Percentiles rank a stretch among this genome's conserved stretches.
Conservation (phyloP, 1,140 invertebrate species). For the Lineus longissimus region DNA sequence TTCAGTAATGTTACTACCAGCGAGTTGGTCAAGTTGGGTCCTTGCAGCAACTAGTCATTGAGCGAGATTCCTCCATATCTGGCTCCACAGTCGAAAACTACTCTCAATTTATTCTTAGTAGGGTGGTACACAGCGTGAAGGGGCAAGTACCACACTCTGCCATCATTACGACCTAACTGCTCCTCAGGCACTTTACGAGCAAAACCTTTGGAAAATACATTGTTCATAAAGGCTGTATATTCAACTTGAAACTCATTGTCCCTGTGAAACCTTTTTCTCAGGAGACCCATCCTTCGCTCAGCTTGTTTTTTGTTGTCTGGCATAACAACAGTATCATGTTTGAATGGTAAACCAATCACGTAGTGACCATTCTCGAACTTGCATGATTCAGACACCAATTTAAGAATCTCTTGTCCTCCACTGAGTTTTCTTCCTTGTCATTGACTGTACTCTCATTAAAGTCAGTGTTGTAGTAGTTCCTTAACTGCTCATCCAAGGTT, state of each 20-base stretch:
- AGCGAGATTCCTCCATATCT: slow-evolving; percentile 11
- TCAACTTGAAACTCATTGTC: background rate
- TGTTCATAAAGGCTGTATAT: background rate
- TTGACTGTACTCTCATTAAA: background rate
- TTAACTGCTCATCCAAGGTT: background rate
- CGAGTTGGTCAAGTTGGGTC: no score
- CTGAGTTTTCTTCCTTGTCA: background rate
- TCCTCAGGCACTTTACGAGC: slow-evolving; percentile 9
- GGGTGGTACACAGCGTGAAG: slow-evolving; percentile 8
- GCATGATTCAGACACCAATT: no score
- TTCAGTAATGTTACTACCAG: slow-evolving; percentile 6
- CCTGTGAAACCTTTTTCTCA: background rate
- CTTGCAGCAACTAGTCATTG: slow-evolving; percentile 10
- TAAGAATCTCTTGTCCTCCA: background rate
- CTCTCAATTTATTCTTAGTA: background rate
- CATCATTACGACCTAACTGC: background rate
- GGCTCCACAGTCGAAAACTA: no score
- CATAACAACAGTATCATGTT: background rate
- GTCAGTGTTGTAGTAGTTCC: background rate
- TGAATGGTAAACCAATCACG: no score
- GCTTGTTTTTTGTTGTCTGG: background rate
- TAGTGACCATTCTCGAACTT: background rate
- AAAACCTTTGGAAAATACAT: background rate
- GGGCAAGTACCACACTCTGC: slow-evolving; percentile 11
- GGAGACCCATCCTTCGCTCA: background rate